Conservation (phyloP, 2,113 vertebrate species). For the Aptenodytes forsteri region DNA sequence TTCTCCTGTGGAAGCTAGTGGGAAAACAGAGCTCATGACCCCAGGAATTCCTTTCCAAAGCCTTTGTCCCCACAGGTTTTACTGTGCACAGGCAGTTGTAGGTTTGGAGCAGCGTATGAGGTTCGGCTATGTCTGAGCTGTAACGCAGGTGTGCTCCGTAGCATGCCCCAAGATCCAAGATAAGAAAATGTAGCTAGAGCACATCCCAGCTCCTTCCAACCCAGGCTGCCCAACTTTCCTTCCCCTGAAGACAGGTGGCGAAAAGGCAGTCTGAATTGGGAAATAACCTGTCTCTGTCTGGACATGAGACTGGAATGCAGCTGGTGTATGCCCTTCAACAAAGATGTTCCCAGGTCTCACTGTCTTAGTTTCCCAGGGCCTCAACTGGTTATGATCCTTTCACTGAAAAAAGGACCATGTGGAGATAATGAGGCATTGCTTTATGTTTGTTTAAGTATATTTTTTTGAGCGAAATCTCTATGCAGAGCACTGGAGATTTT, state of each 20-base stretch:
- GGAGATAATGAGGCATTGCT: not conserved
- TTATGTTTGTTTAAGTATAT: not conserved
- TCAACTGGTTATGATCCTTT: not conserved
- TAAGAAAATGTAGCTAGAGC: not conserved
- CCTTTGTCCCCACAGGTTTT: not conserved
- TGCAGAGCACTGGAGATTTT: not conserved
- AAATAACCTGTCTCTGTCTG: not conserved
- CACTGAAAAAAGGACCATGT: not conserved
- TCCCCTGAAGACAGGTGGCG: not conserved
- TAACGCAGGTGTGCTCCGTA: not conserved
- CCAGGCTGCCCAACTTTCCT: not conserved
- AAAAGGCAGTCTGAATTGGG: not conserved
- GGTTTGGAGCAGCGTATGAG: not conserved
- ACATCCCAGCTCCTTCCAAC: not conserved
- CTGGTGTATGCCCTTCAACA: not conserved
- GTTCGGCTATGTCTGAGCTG: not conserved
- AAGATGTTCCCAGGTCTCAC: not conserved
- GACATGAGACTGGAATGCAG: not conserved
- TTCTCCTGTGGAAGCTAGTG: not conserved
- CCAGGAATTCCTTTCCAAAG: not conserved
- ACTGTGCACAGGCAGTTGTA: not conserved
- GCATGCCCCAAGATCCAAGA: not conserved
- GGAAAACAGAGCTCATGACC: not conserved
- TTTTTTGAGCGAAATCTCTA: not conserved
- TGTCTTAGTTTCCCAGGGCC: not conserved